Base-by-base conservation (phyloP, 1,140 invertebrate genomes). In the Bombus pyrosoma region DNA sequence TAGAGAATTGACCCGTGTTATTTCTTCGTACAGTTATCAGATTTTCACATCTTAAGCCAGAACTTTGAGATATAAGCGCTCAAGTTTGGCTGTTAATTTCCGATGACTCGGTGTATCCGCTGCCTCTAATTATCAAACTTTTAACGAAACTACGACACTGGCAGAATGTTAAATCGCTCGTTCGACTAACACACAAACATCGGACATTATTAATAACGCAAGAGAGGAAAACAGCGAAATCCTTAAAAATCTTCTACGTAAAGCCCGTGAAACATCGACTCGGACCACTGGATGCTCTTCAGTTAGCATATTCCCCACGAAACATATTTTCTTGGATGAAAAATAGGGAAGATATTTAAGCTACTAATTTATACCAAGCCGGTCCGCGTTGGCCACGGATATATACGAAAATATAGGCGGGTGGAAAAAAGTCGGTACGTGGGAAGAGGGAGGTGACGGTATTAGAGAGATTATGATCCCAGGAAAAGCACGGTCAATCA, bases 401-500 rank as follows among this genome's bases (percentile, higher is more conserved):
- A n/a, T 59, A n/a, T n/a, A 59, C 28, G 57, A 25, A 43, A 41
- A 43, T 66, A 43, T 34, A 34, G 13, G n/a, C 3, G 62, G 13
- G 39, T 18, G 59, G 72, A 43, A 75, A 10, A 37, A 59, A 59
- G 37, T 57, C 37, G 6, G 57, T 39, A 53, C 47, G 6, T 34
- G 43, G 47, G 37, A n/a, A 39, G 28, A 18, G 15, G 28, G 80
- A 47, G 66, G n/a, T 25, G 34, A 57, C 18, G 41, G 34, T 72
- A 13, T 72, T 73, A 39, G 41, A 41, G 64, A 69, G 76, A 73
- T 69, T 66, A 78, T 69, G 37, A 62, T 77, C 73, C 62, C 37
- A 39, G 59, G 59, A 22, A 83, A 72, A 59, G 37, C 75, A 84
- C 73, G 76, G 82, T 80, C 71, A 83, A 85, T 87, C 57, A 69